Evolutionary conservation across 2,888 invertebrate species (phyloP).

Genomic region (Chrysotoxum bicinctum): DNA sequence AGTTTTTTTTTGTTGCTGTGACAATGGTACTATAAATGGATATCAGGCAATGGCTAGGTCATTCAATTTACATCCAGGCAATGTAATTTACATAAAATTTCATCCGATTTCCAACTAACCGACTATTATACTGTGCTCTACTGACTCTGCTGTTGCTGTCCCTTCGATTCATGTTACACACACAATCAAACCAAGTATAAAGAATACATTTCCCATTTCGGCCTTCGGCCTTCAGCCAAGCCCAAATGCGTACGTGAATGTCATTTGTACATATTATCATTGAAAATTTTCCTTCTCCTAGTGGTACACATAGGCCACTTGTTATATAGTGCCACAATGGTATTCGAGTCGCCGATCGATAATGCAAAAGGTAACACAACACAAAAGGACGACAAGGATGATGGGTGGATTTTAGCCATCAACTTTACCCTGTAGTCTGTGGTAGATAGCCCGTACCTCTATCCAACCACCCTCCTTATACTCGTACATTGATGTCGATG

Average conservation of each 20-base stretch:
- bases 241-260: conserved; percentile 69
- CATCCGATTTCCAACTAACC: conserved; percentile 63
- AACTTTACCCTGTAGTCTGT: not conserved
- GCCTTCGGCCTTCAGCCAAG: conserved; percentile 56
- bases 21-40: conserved; percentile 55
- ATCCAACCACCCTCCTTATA: not conserved
- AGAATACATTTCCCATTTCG: conserved; percentile 57
- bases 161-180: not conserved
- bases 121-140: not conserved
- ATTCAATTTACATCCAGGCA: conserved; percentile 71
- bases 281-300: conserved; percentile 24
- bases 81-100: conserved; percentile 72
- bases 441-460: not conserved
- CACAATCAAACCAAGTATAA: conserved; percentile 11
- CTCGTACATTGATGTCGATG: conserved; percentile 50
- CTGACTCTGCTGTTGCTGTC: not conserved
- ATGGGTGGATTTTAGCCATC: conserved; percentile 30
- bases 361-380: conserved; percentile 63
- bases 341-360: conserved; percentile 51
- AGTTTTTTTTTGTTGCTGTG: conserved; percentile 27
- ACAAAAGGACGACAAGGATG: conserved; percentile 41
- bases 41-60: conserved; percentile 68
- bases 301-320: conserved; percentile 22
- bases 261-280: conserved; percentile 53
- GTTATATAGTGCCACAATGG: conserved; percentile 16